Evolutionary conservation across 2,797 vertebrate genomes (phyloP).

Genomic region (Toxotes lorentzi): DNA sequence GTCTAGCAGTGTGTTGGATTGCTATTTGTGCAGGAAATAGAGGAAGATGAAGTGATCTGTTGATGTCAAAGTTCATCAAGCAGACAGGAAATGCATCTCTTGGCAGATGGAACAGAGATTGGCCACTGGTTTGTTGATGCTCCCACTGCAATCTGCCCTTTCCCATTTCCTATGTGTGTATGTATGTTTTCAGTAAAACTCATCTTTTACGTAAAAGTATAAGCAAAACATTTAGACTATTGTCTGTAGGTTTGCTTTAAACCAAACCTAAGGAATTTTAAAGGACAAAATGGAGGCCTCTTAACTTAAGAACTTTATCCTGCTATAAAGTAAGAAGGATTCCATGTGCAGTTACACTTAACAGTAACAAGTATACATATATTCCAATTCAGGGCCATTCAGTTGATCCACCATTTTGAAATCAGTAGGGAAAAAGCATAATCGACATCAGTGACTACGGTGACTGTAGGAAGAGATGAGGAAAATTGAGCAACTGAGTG

Average conservation of each 20-base stretch:
- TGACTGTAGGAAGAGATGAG: neutral
- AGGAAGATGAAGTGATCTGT: slow-evolving; percentile 36
- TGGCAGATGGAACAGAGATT: slow-evolving; percentile 10
- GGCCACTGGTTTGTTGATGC: slow-evolving; percentile 14
- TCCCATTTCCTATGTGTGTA: slow-evolving; percentile 17
- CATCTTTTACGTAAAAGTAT: neutral
- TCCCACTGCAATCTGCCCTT: slow-evolving; percentile 20
- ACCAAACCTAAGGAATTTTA: neutral
- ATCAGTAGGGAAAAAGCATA: neutral
- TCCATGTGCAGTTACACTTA: neutral
- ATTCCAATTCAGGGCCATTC: slow-evolving; percentile 6
- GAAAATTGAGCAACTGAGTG: neutral
- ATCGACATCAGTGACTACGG: neutral
- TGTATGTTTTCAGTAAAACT: neutral
- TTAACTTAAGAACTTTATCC: neutral
- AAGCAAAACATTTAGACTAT: neutral
- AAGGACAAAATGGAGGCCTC: neutral
- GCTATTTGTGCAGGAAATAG: slow-evolving; percentile 55
- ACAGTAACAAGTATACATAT: slow-evolving; percentile 4
- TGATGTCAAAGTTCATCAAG: slow-evolving; percentile 47
- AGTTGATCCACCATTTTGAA: neutral
- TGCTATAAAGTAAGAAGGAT: neutral
- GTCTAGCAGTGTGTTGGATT: slow-evolving; percentile 50
- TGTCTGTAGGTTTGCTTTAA: neutral
- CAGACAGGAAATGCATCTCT: slow-evolving; percentile 41